phyloP scores from a whole-genome alignment of 1,140 invertebrate species.

The Hypsibius dujardini region DNA sequence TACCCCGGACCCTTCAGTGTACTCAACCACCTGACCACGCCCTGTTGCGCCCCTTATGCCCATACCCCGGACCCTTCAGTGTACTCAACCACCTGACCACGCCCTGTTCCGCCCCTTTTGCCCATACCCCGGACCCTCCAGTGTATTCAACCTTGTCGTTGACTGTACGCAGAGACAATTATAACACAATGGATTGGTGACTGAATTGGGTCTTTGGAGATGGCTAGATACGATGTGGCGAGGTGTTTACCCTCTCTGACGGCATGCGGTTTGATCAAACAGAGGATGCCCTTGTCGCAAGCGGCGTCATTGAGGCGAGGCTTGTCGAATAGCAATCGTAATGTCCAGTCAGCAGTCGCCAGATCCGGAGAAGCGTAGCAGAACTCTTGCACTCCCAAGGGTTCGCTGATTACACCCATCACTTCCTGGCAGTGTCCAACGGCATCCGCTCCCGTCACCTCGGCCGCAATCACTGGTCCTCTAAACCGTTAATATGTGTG shows the following conservation, averaged over 20 bases:
- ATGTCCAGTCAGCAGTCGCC: background rate
- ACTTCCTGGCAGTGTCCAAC: conserved; percentile 41
- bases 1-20: too few relatives aligned
- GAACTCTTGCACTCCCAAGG: conserved; percentile 42
- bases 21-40: too few relatives aligned
- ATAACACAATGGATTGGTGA: too few relatives aligned
- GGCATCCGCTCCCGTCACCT: conserved; percentile 54
- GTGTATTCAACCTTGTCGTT: too few relatives aligned
- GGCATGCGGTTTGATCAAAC: conserved; percentile 78
- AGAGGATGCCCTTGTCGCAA: conserved; percentile 52
- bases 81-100: too few relatives aligned
- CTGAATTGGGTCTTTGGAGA: too few relatives aligned
- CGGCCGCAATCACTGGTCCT: conserved; percentile 50
- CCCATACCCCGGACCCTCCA: too few relatives aligned
- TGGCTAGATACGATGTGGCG: background rate
- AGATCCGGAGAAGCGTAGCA: conserved; percentile 16
- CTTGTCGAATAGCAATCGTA: conserved; percentile 35
- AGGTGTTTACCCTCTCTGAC: conserved; percentile 43
- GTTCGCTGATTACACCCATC: conserved; percentile 46
- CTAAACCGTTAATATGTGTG: conserved; percentile 32
- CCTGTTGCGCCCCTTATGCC: too few relatives aligned
- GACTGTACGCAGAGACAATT: too few relatives aligned
- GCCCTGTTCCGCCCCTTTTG: too few relatives aligned
- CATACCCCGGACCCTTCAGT: too few relatives aligned
- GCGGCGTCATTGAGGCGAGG: conserved; percentile 40